Base-by-base conservation (phyloP, 2,797 vertebrate species). In the Danio jaintianensis region DNA sequence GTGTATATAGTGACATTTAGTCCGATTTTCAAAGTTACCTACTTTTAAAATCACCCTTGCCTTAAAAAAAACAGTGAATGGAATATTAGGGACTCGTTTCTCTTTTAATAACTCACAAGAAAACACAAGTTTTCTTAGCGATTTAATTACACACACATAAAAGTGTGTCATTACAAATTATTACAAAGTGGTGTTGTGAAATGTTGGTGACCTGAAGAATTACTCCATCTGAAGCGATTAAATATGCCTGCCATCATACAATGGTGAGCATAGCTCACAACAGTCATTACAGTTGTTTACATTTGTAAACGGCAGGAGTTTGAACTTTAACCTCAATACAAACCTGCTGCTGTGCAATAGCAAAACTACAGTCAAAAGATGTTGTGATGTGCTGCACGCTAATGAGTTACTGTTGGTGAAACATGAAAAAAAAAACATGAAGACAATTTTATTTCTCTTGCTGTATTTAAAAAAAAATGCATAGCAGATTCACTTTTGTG, bases 401-500 rank as follows among this genome's bases (percentile, higher is more conserved):
- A 11, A 8, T 1, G 40, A 59, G 53, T 72, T 43, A 16, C 45
- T 48, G 6, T 9, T 56, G n/a, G n/a, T 55, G 36, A 52, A 48
- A 13, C 36, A 18, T 13, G 18, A n/a, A n/a, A 20, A 20, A 69
- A 13, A 38, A 18, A 3, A 47, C 15, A 50, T 15, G 36, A 40
- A 20, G n/a, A 11, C 9, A 56, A 45, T 55, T 43, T 38, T 18
- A 36, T 52, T 18, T 15, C 16, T 58, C 7, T 69, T 56, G 36
- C 1, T 18, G 9, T 40, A 8, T 53, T 77, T 77, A 63, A 75
- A 45, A 69, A 45, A 61, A 29, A 29, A 29, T 61, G 7, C 36
- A 62, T 18, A 64, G 13, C 47, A 75, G 38, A 66, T 45, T n/a
- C 4, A 20, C 2, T 47, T 84, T 69, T 53, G 15, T 61, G 70